These are phyloP conservation scores for Drosophila tristis DNA, from an alignment of 1,140 invertebrate species.

Conservation along the genomic window DNA sequence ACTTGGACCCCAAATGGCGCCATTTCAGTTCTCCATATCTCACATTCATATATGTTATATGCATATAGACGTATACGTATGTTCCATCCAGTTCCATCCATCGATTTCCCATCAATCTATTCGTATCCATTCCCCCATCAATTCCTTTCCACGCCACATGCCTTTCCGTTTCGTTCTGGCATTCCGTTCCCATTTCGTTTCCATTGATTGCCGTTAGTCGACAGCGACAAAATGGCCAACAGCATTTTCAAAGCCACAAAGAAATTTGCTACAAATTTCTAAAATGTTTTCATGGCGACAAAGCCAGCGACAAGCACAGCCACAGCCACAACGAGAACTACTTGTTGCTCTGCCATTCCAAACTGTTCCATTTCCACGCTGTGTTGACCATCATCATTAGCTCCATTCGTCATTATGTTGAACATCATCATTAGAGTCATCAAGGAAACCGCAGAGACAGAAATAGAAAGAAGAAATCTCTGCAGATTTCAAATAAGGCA, in stretches of 20 bases:
- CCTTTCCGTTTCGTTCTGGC: slow-evolving; percentile 37
- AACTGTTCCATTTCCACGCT: slow-evolving; percentile 53
- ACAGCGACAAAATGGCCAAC: slow-evolving; percentile 16
- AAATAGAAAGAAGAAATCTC: slow-evolving; percentile 5
- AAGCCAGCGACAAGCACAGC: slow-evolving; percentile 20
- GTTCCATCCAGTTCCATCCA: too few relatives aligned
- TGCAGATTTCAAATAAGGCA: too few relatives aligned
- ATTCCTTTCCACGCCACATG: slow-evolving; percentile 1
- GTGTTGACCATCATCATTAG: slow-evolving; percentile 30
- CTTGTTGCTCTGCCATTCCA: slow-evolving; percentile 10
- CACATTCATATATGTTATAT: too few relatives aligned
- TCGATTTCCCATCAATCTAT: background rate
- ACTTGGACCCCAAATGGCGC: too few relatives aligned
- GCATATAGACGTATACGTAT: too few relatives aligned
- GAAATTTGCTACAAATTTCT: slow-evolving; percentile 63
- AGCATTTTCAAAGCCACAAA: slow-evolving; percentile 62
- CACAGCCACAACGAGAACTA: background rate
- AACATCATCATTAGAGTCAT: slow-evolving; percentile 23
- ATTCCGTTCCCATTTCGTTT: slow-evolving; percentile 48
- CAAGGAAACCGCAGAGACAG: slow-evolving; percentile 9
- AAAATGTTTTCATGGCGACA: slow-evolving; percentile 54
- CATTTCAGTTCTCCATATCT: too few relatives aligned
- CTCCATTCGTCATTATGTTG: slow-evolving; percentile 4
- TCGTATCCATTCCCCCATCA: background rate
- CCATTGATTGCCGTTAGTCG: slow-evolving; percentile 38